Base-by-base conservation (phyloP, 30 jellyfish, hydroid and myxozoan genomes). In the Phacellophora camtschatica region DNA sequence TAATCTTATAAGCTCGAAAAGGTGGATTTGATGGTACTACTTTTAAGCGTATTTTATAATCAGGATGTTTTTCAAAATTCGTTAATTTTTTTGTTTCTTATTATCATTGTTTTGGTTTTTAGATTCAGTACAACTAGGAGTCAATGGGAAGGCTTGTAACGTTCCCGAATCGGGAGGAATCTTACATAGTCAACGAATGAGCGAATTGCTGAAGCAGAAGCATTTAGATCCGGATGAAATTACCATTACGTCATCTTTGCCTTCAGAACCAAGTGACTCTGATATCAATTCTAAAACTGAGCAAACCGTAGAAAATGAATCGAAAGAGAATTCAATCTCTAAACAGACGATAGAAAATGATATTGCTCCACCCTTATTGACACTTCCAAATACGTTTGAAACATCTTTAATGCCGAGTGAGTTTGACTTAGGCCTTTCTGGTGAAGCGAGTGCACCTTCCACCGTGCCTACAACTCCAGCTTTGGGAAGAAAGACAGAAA, bases 381-480 rank as follows among this genome's bases (percentile, higher is more conserved):
- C n/a, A n/a, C n/a, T n/a, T n/a, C n/a, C n/a, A n/a, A n/a, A n/a
- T n/a, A n/a, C n/a, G n/a, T n/a, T n/a, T n/a, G n/a, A n/a, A n/a
- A n/a, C n/a, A n/a, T n/a, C n/a, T n/a, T n/a, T n/a, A n/a, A n/a
- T n/a, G n/a, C n/a, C n/a, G n/a, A n/a, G n/a, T n/a, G n/a, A n/a
- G n/a, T n/a, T n/a, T n/a, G n/a, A n/a, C n/a, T n/a, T n/a, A n/a
- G n/a, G n/a, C n/a, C n/a, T n/a, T 23, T 24, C 25, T 22, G 77
- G 31, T 24, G 87, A 54, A 16, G 13, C 3, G 29, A 30, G 33
- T 46, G 55, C 39, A 7, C 55, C 24, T 6, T 32, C 77, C 6
- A 15, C 94, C 3, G 84, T 37, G 16, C 95, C 95, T 2, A 41
- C 86, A 0, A 83, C 95, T 1, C 87, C 95, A 9, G 89, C 46